These are phyloP conservation scores for Motacilla alba DNA, from an alignment of 2,113 vertebrate genomes.

Conservation along the genomic window DNA sequence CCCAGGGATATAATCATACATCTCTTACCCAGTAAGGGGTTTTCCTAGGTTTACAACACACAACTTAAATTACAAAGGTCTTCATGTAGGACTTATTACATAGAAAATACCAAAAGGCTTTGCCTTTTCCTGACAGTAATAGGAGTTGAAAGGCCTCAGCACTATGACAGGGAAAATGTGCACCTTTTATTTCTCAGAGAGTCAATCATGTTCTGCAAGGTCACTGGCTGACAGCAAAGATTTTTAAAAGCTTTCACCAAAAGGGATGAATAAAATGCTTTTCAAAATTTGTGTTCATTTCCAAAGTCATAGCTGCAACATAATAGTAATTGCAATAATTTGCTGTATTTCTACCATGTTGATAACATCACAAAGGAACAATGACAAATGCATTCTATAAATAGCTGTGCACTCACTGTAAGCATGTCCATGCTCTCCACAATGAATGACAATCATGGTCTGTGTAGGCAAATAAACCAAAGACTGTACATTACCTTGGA, in stretches of 20 bases:
- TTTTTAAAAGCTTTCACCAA: background rate
- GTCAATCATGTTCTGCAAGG: background rate
- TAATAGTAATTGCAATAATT: background rate
- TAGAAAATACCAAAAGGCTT: background rate
- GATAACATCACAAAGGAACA: background rate
- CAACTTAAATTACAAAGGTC: background rate
- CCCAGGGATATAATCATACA: background rate
- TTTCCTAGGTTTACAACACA: background rate
- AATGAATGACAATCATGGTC: background rate
- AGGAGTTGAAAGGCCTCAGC: background rate
- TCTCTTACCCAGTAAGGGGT: background rate
- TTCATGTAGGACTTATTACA: background rate
- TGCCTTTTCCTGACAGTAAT: background rate
- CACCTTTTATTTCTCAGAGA: background rate
- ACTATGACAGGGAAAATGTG: background rate
- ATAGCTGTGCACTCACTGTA: background rate
- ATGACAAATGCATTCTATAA: background rate
- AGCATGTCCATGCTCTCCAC: background rate
- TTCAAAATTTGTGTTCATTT: constrained; percentile 18
- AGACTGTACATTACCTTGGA: background rate
- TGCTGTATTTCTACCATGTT: background rate
- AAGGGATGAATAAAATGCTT: background rate
- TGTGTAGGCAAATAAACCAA: background rate
- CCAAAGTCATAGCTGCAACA: background rate
- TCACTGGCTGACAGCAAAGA: background rate